Evolutionary conservation across 1,140 invertebrate genomes (phyloP), one percentile per base, ranked within the genome.

Genomic region (Calephelis virginiensis): DNA sequence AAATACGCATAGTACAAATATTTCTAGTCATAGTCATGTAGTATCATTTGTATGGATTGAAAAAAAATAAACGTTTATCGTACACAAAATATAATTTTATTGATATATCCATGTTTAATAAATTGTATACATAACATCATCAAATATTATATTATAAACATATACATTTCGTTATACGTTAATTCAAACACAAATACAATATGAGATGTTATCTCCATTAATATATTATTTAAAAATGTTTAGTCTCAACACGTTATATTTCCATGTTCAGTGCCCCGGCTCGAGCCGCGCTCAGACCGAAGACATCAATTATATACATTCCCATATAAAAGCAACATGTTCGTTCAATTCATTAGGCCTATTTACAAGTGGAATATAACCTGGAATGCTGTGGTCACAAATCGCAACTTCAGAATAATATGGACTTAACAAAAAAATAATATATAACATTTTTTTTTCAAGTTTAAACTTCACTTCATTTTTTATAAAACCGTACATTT

Each of bases 61-160:
- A 84, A 80, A 80, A 85, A 90, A 89, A 84, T 81, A 91, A 90
- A 90, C 64, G 80, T 83, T 83, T 73, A 80, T 86, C 82, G 82
- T 92, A 91, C 90, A 92, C 91, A 92, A 92, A 92, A 92, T 92
- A 92, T 92, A 92, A 89, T 91, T 91, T 91, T 92, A 91, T 92
- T 92, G 87, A 91, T 92, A 91, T 91, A 91, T 90, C 83, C 88
- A 91, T 90, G 85, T 91, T 91, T 91, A 89, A 91, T 91, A 91
- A 89, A 89, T 89, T 91, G 89, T 91, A 91, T 91, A 91, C 87
- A 91, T 90, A 91, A 91, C 85, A 87, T 89, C 86, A 89, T 90
- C 88, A 89, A 90, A 90, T 89, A 89, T 89, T 91, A 91, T 89
- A 91, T 91, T 89, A 91, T 89, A 90, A 89, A 90, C 88, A 90